These are phyloP conservation scores for Amblyteles armatorius DNA, from an alignment of 2,888 invertebrate genomes.

Conservation along the genomic window DNA sequence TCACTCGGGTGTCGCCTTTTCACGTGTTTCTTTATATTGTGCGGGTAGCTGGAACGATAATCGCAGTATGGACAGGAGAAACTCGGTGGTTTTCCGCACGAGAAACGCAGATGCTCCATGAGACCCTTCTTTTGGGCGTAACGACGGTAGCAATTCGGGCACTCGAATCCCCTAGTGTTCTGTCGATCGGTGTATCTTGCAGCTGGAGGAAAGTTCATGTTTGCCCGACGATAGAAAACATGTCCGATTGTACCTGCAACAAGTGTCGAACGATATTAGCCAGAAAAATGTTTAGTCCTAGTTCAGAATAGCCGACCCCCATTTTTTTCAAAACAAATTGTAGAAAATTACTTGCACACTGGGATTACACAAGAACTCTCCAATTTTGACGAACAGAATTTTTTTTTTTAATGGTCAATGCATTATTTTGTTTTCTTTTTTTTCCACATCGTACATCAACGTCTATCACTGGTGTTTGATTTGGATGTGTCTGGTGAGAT, in stretches of 20 bases:
- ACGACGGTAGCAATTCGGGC: constrained; percentile 40
- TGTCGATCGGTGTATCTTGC: neutral
- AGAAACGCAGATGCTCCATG: constrained; percentile 75
- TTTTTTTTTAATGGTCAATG: neutral
- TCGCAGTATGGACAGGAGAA: constrained; percentile 83
- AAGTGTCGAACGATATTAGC: constrained; percentile 2
- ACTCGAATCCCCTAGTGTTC: constrained; percentile 10
- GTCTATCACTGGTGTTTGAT: constrained; percentile 8
- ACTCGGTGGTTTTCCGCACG: constrained; percentile 82
- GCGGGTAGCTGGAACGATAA: constrained; percentile 72
- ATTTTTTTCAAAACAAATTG: neutral
- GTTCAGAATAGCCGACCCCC: neutral
- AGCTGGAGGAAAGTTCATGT: neutral
- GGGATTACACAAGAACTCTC: neutral
- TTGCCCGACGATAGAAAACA: neutral
- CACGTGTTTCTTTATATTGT: constrained; percentile 73
- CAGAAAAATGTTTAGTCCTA: neutral
- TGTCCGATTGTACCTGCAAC: neutral
- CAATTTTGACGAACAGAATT: neutral
- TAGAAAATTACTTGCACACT: neutral
- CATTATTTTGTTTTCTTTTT: neutral
- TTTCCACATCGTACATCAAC: neutral
- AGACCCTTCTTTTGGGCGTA: constrained; percentile 70
- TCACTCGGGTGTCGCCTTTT: constrained; percentile 68
- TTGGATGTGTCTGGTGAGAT: constrained; percentile 60